Evolutionary conservation across 2,113 vertebrate genomes (phyloP), one percentile per base, ranked within the genome.

Genomic region (Tylochromis polylepis): DNA sequence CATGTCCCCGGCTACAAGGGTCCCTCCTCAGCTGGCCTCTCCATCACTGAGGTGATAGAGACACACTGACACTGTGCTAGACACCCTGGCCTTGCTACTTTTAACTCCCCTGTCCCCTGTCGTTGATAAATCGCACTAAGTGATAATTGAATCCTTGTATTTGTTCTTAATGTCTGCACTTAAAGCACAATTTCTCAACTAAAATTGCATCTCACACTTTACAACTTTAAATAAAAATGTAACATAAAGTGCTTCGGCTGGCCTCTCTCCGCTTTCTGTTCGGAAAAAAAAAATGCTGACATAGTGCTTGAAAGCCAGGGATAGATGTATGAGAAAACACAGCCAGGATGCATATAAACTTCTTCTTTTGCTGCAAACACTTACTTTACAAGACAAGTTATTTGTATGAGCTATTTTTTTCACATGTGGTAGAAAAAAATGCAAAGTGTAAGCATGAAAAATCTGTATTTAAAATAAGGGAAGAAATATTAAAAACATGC

Each of bases 1-100:
- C 96, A 97, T 94, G 96, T 97, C 97, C 97, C 97, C 94, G 95
- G 95, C 96, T 94, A 96, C 97, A 87, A 93, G 95, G 85, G 89
- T 87, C 93, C 91, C 93, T 95, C 93, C 93, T 96, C 95, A 95
- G 95, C 95, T 96, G 95, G 95, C 95, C 94, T 91, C 94, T 95
- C 92, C 88, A 93, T 96, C 95, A 95, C 93, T 83, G 90, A 60
- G 91, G 88, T 81, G 95, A 95, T 95, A 95, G 95, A 96, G 96
- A 97, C 92, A 77, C 85, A 93, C 89, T 95, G 96, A 95, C 95
- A 92, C 81, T 2, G 79, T n/a, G 88, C 84, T 89, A 91, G 93
- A 95, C 94, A 85, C 92, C 92, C 46, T 11, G 0, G 77, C 82
- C 80, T 41, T 65, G 89, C 87, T 86, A 83, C 85, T 85, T 92